Evolutionary conservation across 1,140 invertebrate species (phyloP).

Genomic region (Phymorhynchus buccinoides): DNA sequence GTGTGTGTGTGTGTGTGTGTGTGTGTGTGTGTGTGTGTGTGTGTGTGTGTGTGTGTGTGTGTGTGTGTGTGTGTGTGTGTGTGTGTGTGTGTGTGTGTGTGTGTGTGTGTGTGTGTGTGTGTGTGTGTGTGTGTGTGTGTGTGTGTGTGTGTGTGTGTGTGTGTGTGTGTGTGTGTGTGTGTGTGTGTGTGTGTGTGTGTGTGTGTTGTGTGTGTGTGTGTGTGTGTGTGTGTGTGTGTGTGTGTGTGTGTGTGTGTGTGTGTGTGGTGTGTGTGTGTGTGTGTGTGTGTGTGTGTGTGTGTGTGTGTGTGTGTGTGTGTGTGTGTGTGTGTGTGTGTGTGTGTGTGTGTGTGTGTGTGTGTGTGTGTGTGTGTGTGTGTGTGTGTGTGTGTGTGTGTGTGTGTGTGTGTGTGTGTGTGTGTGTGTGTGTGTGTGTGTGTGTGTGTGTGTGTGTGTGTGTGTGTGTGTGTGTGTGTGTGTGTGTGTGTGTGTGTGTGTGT

Average conservation of each 20-base stretch:
- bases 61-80: conserved; percentile 24
- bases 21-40: conserved; percentile 18
- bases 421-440: too few relatives aligned
- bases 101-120: not conserved
- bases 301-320: not conserved
- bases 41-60: conserved; percentile 22
- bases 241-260: not conserved
- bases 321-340: not conserved
- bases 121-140: conserved; percentile 2
- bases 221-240: not conserved
- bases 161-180: not conserved
- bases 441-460: too few relatives aligned
- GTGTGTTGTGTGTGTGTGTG: not conserved
- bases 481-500: too few relatives aligned
- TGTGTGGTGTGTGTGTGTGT: too few relatives aligned
- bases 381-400: not conserved
- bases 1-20: not conserved
- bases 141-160: conserved; percentile 23
- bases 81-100: conserved; percentile 14
- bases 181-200: conserved; percentile 15
- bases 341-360: not conserved
- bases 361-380: not conserved
- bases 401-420: not conserved
- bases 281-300: not conserved
- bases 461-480: too few relatives aligned